phyloP scores from a whole-genome alignment of 2,888 invertebrate species.

The Physocephala rufipes region DNA sequence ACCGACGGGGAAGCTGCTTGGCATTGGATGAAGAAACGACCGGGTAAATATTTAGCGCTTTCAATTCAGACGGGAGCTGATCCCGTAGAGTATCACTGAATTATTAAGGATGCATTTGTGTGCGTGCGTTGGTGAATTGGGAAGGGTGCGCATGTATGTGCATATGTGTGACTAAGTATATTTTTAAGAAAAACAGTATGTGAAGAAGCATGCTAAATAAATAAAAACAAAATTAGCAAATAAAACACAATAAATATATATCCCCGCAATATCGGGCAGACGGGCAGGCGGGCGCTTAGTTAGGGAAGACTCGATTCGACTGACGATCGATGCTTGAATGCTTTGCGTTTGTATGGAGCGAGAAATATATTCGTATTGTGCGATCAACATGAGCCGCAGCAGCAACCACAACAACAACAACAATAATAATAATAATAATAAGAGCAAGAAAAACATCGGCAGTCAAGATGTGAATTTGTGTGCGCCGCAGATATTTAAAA shows the following conservation, averaged over 20 bases:
- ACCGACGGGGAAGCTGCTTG: not conserved
- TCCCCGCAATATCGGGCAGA: not conserved
- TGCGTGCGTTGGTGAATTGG: constrained; percentile 3
- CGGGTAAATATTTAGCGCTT: not conserved
- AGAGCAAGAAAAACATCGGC: constrained; percentile 27
- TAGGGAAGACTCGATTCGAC: constrained; percentile 2
- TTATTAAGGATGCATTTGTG: constrained; percentile 16
- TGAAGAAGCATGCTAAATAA: constrained; percentile 30
- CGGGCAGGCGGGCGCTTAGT: not conserved
- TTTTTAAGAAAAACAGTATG: constrained; percentile 22
- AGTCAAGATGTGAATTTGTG: constrained; percentile 52
- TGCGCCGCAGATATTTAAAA: constrained; percentile 42
- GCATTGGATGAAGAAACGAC: not conserved
- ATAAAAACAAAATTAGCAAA: constrained; percentile 11
- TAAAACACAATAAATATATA: not conserved
- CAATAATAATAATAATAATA: constrained; percentile 26
- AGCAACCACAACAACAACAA: not conserved
- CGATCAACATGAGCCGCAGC: constrained; percentile 27
- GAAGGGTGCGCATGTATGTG: constrained; percentile 13
- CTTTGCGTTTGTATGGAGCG: constrained; percentile 7
- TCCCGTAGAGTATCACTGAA: not conserved
- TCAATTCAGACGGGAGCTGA: not conserved
- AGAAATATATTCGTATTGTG: constrained; percentile 26
- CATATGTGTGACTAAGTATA: not conserved
- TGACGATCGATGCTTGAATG: constrained; percentile 7